Evolutionary conservation across 1,140 invertebrate species (phyloP).

Genomic region (Aphaenogaster rudis): DNA sequence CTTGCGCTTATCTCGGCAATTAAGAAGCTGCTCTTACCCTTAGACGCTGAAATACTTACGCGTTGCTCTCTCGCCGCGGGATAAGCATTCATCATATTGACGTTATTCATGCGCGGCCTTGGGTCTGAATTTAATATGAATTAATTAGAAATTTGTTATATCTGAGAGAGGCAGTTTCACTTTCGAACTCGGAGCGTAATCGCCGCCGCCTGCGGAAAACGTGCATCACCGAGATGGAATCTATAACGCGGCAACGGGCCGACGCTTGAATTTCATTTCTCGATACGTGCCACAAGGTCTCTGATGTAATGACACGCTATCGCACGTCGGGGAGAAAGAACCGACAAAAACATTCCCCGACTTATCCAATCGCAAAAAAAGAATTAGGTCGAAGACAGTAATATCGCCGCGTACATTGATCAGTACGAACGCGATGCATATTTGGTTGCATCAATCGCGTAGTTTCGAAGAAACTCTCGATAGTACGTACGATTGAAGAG

Average conservation of each 20-base stretch:
- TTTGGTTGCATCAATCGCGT: background rate
- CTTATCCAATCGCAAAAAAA: conserved; percentile 31
- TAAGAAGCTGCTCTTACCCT: background rate
- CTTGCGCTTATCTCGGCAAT: conserved; percentile 45
- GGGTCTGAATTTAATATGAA: conserved; percentile 56
- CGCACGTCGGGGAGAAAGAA: conserved; percentile 66
- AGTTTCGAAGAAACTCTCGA: conserved; percentile 1
- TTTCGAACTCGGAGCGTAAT: conserved; percentile 50
- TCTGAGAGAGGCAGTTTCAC: conserved; percentile 21
- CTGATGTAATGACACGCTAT: conserved; percentile 69
- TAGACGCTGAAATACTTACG: conserved; percentile 4
- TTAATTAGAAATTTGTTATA: conserved; percentile 60
- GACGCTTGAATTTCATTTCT: conserved; percentile 70
- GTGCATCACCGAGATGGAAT: conserved; percentile 65
- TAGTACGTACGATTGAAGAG: background rate
- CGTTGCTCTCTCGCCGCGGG: conserved; percentile 27
- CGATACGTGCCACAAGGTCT: conserved; percentile 47
- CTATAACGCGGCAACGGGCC: conserved; percentile 19
- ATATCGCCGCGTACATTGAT: background rate
- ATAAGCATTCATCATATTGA: conserved; percentile 51
- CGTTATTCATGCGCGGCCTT: conserved; percentile 33
- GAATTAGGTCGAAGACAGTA: conserved; percentile 16
- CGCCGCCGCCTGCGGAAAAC: conserved; percentile 56
- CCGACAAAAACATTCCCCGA: conserved; percentile 58
- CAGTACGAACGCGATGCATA: background rate